Conservation (phyloP, 2,888 invertebrate species). For the Stomorhina lunata region DNA sequence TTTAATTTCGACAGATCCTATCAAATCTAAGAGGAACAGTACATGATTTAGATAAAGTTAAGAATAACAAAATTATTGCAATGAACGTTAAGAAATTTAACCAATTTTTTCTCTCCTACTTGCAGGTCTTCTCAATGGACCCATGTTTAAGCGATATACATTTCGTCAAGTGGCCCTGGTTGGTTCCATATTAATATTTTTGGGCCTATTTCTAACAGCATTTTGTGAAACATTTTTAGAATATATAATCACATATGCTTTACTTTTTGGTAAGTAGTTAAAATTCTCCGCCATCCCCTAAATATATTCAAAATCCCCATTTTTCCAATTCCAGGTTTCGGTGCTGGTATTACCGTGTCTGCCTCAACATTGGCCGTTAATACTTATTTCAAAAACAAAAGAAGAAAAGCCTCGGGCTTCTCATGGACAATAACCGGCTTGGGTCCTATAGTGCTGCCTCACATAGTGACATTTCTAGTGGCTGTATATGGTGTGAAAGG, state of each 20-base stretch:
- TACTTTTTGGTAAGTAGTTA: constrained; percentile 84
- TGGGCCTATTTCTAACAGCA: constrained; percentile 83
- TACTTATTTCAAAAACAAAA: constrained; percentile 86
- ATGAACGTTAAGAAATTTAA: too few species aligned
- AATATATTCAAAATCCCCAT: background rate
- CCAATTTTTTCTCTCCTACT: constrained; percentile 18
- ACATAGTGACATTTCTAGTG: constrained; percentile 84
- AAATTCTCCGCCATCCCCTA: background rate
- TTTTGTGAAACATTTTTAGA: constrained; percentile 84
- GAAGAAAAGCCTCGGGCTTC: constrained; percentile 86
- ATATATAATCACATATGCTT: constrained; percentile 84
- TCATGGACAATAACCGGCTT: constrained; percentile 87
- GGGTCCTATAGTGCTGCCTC: constrained; percentile 87
- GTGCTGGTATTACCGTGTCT: constrained; percentile 85
- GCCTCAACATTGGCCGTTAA: constrained; percentile 87
- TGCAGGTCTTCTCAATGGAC: constrained; percentile 83
- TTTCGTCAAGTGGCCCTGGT: constrained; percentile 85
- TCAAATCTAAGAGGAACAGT: too few species aligned
- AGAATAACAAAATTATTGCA: too few species aligned
- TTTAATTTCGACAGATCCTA: too few species aligned
- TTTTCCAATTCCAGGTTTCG: constrained; percentile 74
- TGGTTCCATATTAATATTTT: constrained; percentile 83
- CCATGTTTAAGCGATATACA: constrained; percentile 85
- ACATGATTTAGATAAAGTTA: too few species aligned
- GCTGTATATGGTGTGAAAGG: constrained; percentile 84